phyloP scores from a whole-genome alignment of 2,113 vertebrate genomes.

The Megaceryle torquata region DNA sequence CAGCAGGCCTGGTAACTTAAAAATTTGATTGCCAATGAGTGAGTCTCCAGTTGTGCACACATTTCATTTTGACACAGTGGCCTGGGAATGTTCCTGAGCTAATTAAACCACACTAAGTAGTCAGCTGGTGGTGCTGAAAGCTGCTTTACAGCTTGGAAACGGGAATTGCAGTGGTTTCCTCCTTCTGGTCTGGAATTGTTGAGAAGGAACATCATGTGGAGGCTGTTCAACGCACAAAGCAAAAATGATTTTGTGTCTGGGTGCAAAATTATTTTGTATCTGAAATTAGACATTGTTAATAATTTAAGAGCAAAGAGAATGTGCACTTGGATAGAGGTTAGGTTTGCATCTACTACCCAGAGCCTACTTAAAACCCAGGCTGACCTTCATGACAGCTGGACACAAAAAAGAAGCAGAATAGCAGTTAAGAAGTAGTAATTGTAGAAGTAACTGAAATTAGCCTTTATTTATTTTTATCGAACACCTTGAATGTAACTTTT shows the following conservation, averaged over 20 bases:
- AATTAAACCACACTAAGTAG: slow-evolving; percentile 4
- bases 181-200: background rate
- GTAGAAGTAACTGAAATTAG: background rate
- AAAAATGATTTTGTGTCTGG: background rate
- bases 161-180: background rate
- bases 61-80: background rate
- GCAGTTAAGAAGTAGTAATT: background rate
- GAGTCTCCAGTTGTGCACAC: background rate
- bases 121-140: slow-evolving; percentile 7
- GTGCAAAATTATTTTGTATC: background rate
- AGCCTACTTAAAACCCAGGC: background rate
- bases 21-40: background rate
- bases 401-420: background rate
- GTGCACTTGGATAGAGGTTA: background rate
- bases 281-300: background rate
- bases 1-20: background rate
- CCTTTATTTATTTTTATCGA: background rate
- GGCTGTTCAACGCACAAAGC: background rate
- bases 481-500: background rate
- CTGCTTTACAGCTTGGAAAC: background rate
- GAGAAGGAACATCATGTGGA: background rate
- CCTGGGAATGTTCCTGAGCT: background rate
- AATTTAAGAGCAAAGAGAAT: background rate
- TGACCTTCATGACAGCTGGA: background rate
- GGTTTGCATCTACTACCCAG: background rate